Evolutionary conservation across 2,797 vertebrate species (phyloP).

Genomic region (Platyrinchus mystaceus): DNA sequence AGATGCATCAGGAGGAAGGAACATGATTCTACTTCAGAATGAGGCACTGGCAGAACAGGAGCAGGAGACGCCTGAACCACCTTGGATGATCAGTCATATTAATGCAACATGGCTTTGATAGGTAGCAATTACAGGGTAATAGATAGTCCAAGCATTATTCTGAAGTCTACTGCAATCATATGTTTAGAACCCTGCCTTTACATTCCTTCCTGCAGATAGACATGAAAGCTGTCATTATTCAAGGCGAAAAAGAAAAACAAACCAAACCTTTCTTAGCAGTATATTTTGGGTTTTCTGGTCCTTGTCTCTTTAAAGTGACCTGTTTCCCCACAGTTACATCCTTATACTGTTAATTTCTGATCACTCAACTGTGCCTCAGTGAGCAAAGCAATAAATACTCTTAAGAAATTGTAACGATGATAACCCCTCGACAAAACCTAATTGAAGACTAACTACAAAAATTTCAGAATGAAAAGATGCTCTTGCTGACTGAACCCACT

Average conservation of each 20-base stretch:
- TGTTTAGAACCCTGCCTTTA: background rate
- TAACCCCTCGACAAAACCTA: background rate
- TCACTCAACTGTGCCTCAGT: background rate
- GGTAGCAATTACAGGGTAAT: slow-evolving; percentile 24
- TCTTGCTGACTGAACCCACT: background rate
- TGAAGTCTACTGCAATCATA: background rate
- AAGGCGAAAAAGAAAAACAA: background rate
- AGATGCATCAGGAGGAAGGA: slow-evolving; percentile 9
- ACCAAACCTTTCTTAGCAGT: background rate
- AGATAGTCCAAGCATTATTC: background rate
- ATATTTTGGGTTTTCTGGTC: background rate
- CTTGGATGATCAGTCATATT: slow-evolving; percentile 6
- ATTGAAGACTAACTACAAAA: background rate
- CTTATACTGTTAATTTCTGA: background rate
- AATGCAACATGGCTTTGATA: background rate
- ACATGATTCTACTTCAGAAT: background rate
- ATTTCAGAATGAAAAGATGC: background rate
- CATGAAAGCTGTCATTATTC: background rate
- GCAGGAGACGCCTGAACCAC: background rate
- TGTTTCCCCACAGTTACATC: background rate
- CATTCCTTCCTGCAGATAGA: background rate
- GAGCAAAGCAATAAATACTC: background rate
- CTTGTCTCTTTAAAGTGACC: background rate
- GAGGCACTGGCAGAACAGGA: background rate
- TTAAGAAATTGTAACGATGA: background rate